phyloP scores from a whole-genome alignment of 2,888 invertebrate genomes.

The Sinodicranocentrus sp. region DNA sequence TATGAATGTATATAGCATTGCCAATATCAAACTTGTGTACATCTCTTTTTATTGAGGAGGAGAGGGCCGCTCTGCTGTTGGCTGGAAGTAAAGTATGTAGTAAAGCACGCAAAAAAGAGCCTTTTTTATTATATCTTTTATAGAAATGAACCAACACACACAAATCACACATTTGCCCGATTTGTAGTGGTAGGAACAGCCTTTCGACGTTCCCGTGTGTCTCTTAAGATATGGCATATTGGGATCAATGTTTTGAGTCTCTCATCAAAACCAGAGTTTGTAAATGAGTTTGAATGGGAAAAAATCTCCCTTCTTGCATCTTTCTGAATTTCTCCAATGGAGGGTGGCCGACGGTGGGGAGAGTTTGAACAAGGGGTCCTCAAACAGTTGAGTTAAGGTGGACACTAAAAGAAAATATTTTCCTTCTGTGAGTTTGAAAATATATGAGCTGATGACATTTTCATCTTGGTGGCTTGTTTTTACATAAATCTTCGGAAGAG shows the following conservation, averaged over 20 bases:
- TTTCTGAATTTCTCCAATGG: neutral
- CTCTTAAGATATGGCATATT: constrained; percentile 24
- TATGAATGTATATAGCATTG: constrained; percentile 11
- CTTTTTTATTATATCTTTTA: constrained; percentile 29
- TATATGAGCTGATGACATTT: constrained; percentile 24
- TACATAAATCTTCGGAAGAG: constrained; percentile 11
- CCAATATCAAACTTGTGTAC: neutral
- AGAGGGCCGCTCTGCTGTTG: constrained; percentile 43
- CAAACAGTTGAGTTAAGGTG: neutral
- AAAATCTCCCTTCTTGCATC: neutral
- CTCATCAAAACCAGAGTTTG: constrained; percentile 18
- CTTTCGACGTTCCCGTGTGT: constrained; percentile 44
- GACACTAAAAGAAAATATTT: neutral
- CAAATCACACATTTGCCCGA: constrained; percentile 53
- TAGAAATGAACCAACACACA: constrained; percentile 39
- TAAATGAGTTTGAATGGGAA: constrained; percentile 20
- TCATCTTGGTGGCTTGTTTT: constrained; percentile 1
- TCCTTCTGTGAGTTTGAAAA: neutral
- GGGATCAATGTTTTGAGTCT: constrained; percentile 32
- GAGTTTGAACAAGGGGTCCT: neutral
- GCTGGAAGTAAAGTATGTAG: constrained; percentile 45
- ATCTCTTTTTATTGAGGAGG: neutral
- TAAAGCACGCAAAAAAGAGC: constrained; percentile 40
- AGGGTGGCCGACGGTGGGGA: no score
- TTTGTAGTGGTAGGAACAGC: constrained; percentile 41